A percentile compares a stretch with the other conserved stretches of the same genome.
Conservation (phyloP, 2,113 vertebrate genomes). For the Noturus placidus region DNA sequence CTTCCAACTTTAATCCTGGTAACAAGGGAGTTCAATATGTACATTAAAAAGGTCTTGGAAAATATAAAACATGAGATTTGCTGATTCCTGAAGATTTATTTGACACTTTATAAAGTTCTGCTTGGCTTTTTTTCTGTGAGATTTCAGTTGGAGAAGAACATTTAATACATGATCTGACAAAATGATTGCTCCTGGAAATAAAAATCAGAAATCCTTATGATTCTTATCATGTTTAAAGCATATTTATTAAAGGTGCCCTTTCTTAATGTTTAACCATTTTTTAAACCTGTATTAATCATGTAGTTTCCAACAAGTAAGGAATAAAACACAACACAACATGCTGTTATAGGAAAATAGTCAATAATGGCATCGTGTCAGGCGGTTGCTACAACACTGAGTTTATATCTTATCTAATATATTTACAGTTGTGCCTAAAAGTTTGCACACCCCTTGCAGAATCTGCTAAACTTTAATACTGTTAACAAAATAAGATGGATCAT, state of each 20-base stretch:
- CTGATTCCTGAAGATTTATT: background rate
- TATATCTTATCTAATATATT: no score
- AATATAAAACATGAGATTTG: background rate
- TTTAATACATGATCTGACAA: background rate
- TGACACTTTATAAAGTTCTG: background rate
- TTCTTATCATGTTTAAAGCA: background rate
- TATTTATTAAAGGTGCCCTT: background rate
- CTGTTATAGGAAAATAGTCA: background rate
- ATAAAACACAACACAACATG: background rate
- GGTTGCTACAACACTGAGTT: background rate
- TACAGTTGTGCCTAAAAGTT: no score
- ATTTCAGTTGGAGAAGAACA: background rate
- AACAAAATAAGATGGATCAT: no score
- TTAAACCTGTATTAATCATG: background rate
- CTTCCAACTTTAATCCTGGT: background rate
- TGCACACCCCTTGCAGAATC: no score
- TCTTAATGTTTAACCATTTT: background rate
- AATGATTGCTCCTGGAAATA: background rate
- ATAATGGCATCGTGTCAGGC: background rate
- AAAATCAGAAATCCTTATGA: background rate
- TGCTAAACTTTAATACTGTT: no score
- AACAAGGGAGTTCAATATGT: background rate
- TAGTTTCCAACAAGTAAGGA: background rate
- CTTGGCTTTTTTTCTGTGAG: background rate
- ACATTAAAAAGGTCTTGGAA: background rate